These are phyloP conservation scores for Oryctes rhinoceros DNA, from an alignment of 1,140 invertebrate genomes.

Conservation along the genomic window DNA sequence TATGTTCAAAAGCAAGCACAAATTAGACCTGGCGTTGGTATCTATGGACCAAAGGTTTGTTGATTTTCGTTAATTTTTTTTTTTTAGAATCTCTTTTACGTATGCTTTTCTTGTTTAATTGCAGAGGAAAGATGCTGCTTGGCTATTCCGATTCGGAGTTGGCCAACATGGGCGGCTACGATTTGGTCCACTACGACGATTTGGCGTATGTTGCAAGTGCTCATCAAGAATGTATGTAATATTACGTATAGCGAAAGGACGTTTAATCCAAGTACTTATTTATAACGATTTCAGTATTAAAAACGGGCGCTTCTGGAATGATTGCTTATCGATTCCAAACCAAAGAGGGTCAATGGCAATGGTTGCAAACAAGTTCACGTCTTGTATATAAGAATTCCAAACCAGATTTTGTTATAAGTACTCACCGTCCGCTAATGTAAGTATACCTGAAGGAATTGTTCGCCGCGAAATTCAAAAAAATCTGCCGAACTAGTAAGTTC, in stretches of 20 bases:
- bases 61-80: background rate
- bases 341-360: slow-evolving; percentile 95
- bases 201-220: slow-evolving; percentile 97
- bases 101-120: slow-evolving; percentile 52
- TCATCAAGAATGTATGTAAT: slow-evolving; percentile 94
- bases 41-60: slow-evolving; percentile 94
- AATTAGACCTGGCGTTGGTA: slow-evolving; percentile 92
- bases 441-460: slow-evolving; percentile 52
- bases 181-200: slow-evolving; percentile 97
- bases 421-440: slow-evolving; percentile 96
- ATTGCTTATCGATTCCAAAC: slow-evolving; percentile 97
- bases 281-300: slow-evolving; percentile 79
- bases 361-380: slow-evolving; percentile 96
- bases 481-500: too few relatives aligned
- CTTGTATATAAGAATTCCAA: slow-evolving; percentile 99
- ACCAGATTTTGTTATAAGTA: slow-evolving; percentile 98
- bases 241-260: background rate
- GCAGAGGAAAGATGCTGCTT: slow-evolving; percentile 92
- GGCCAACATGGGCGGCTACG: slow-evolving; percentile 92
- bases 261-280: slow-evolving; percentile 40
- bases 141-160: slow-evolving; percentile 93
- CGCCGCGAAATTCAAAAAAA: too few relatives aligned
- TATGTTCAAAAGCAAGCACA: slow-evolving; percentile 99
- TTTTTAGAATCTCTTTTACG: too few relatives aligned
- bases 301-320: slow-evolving; percentile 97